A percentile compares a stretch with the other conserved stretches of the same genome.
These are phyloP conservation scores for human DNA, from an alignment of 2,113 vertebrate species.

Conservation along the genomic window GRCh38 chr3:173434001-173434500, in stretches of 20 bases:
- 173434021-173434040: not conserved
- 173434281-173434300: not conserved
- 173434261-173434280: not conserved
- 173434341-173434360: not conserved
- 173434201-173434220: not conserved
- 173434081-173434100: not conserved
- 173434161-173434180: not conserved
- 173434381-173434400: slow-evolving; percentile 31
- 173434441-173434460: not conserved
- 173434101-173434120: not conserved
- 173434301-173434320: not conserved
- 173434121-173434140: not conserved
- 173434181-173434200: slow-evolving; percentile 20
- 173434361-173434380: not conserved
- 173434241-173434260: not conserved
- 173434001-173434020: slow-evolving; percentile 23
- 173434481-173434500: not conserved
- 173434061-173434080: not conserved
- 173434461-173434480: not conserved
- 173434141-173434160: slow-evolving; percentile 33
- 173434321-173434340: not conserved
- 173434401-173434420: not conserved
- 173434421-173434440: not conserved
- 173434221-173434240: not conserved
- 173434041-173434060: not conserved